phyloP scores from a whole-genome alignment of 2,888 invertebrate species.

The Zele albiditarsus region DNA sequence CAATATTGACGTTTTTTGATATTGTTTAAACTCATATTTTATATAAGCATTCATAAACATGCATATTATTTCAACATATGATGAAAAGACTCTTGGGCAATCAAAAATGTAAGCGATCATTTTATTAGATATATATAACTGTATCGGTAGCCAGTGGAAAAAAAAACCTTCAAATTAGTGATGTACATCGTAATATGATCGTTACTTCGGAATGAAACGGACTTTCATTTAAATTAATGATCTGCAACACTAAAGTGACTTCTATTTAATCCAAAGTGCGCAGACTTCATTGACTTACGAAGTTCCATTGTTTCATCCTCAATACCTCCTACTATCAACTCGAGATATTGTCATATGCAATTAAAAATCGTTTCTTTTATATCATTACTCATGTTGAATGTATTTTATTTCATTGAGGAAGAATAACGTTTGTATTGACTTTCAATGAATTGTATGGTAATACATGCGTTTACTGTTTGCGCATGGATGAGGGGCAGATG shows the following conservation, averaged over 20 bases:
- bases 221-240: too few relatives aligned
- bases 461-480: neutral
- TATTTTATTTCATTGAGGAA: neutral
- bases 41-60: slow-evolving; percentile 47
- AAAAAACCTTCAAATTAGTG: slow-evolving; percentile 15
- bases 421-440: neutral
- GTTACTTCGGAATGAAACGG: slow-evolving; percentile 33
- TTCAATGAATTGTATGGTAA: neutral
- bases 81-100: slow-evolving; percentile 55
- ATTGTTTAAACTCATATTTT: slow-evolving; percentile 40
- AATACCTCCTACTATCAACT: slow-evolving; percentile 19
- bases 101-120: slow-evolving; percentile 52
- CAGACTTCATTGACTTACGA: too few relatives aligned
- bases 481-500: too few relatives aligned
- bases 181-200: slow-evolving; percentile 30
- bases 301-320: too few relatives aligned
- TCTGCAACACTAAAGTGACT: too few relatives aligned
- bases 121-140: slow-evolving; percentile 40
- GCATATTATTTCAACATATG: slow-evolving; percentile 49
- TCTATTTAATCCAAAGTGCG: too few relatives aligned
- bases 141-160: slow-evolving; percentile 48
- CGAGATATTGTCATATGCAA: slow-evolving; percentile 24
- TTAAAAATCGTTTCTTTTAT: slow-evolving; percentile 43
- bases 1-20: slow-evolving; percentile 41
- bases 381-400: neutral